Base-by-base conservation (phyloP, 2,797 vertebrate genomes). In the Silurus lanzhouensis region DNA sequence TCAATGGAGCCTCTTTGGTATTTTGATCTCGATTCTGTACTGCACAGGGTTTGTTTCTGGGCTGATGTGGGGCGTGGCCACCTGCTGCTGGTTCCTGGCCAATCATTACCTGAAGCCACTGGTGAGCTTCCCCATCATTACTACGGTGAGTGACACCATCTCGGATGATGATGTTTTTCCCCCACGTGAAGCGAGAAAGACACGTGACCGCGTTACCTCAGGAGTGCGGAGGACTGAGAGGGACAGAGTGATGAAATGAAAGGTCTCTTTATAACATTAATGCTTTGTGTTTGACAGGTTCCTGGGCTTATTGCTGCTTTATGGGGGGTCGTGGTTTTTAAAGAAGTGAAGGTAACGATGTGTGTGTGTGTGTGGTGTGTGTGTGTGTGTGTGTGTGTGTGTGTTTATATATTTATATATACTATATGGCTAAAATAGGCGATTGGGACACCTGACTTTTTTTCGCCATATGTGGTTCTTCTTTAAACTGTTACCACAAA, bases 81-180 rank as follows among this genome's bases (percentile, higher is more conserved):
- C 90, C 77, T 97, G 96, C 92, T 96, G 95, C 89, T 97, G 96
- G 95, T 96, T 97, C 88, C 74, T 97, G 84, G 96, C 96, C 64
- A 97, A 97, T 90, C 93, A 93, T 83, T 95, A 95, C 87, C 95
- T 97, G 82, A 96, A 95, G 79, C 92, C 96, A n/a, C 95, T 96
- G 12, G 92, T 97, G 92, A 97, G 95, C 90, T 97, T 96, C 86
- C 96, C 96, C 3, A 96, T 97, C 85, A 96, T 97, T 90, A 96
- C 95, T 19, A 94, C 95, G 9, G 96, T 97, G 89, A 96, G 95
- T 96, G 48, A 81, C 15, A 1, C 90, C 6, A 87, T 55, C n/a
- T 3, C 46, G 2, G 14, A 17, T 5, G 15, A 9, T 20, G 48
- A 7, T 52, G 48, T 52, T 52, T 52, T 7, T 52, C 48, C 48